Evolutionary conservation across 2,888 invertebrate species (phyloP), one percentile per base, ranked within the genome.

Genomic region (Drosophila merina): DNA sequence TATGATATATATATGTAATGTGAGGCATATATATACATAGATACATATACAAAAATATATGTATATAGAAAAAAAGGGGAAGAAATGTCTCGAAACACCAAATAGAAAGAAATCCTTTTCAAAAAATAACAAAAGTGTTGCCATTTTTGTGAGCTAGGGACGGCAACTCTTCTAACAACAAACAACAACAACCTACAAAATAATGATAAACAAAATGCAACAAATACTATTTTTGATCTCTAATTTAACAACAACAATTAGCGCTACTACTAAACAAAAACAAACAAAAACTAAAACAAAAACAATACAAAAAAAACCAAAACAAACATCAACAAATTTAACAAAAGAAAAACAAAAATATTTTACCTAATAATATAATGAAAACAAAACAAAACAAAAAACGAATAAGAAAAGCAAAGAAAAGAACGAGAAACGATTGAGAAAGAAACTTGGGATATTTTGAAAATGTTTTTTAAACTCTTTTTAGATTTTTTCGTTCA

Each of bases 171-270:
- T 20, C 20, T 20, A 20, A 33, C 30, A 57, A 40, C 36, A 56
- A 56, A 20, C 26, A 30, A 47, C 33, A 50, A 52, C 33, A 68
- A 60, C 55, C 38, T 58, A 55, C 26, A 49, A 66, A 44, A 56
- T 28, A 12, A 60, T 49, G 63, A 77, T 52, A 72, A 47, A 72
- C 52, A 75, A 74, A 75, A 79, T 68, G 78, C 86, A 83, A 88
- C 70, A 79, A 64, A 74, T 57, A 87, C 88, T 81, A 81, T 87
- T 87, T 87, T 81, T 81, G 81, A 81, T 81, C 81, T 81, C 81
- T 85, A 76, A 85, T 79, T 79, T 72, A 56, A 63, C 20, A 20
- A 28, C 76, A 69, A 66, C 72, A 62, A 79, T 84, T 80, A 79
- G 85, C 77, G 81, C 77, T 82, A 85, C 84, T 82, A 82, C 75